phyloP scores from a whole-genome alignment of 1,140 invertebrate species.

The Pristionchus pacificus region DNA sequence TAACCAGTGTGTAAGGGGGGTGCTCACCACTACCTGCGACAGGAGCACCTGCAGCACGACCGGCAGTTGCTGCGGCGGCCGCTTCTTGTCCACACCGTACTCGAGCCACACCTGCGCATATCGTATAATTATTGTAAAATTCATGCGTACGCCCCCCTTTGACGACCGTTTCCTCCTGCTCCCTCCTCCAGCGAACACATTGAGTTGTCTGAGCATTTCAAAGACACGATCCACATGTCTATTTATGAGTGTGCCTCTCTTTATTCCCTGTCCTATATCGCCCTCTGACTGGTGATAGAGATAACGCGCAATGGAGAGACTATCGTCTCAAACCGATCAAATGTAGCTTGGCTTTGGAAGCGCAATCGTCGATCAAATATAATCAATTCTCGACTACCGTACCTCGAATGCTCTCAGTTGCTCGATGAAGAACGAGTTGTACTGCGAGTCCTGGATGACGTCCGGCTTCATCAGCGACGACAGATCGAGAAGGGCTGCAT shows the following conservation, averaged over 20 bases:
- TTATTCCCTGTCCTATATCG: too few relatives aligned
- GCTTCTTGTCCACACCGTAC: slow-evolving; percentile 20
- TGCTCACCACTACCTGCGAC: slow-evolving; percentile 72
- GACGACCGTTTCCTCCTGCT: slow-evolving; percentile 64
- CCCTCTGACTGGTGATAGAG: too few relatives aligned
- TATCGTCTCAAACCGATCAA: too few relatives aligned
- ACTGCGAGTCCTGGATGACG: slow-evolving; percentile 53
- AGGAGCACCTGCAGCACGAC: slow-evolving; percentile 93
- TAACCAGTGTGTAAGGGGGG: background rate
- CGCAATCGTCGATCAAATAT: too few relatives aligned
- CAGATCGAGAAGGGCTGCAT: background rate
- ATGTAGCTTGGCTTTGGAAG: too few relatives aligned
- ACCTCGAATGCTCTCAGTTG: slow-evolving; percentile 96
- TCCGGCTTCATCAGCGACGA: background rate
- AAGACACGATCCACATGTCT: too few relatives aligned
- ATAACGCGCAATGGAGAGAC: too few relatives aligned
- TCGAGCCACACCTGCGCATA: slow-evolving; percentile 21
- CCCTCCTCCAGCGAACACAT: slow-evolving; percentile 71
- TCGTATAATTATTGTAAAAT: background rate
- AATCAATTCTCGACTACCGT: too few relatives aligned
- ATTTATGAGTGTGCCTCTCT: too few relatives aligned
- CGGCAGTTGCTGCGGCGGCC: slow-evolving; percentile 83
- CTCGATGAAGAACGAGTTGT: slow-evolving; percentile 92
- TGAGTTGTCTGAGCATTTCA: too few relatives aligned
- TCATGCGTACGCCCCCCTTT: too few relatives aligned